Base-by-base conservation (phyloP, 2,797 vertebrate genomes). In the Manis javanica region DNA sequence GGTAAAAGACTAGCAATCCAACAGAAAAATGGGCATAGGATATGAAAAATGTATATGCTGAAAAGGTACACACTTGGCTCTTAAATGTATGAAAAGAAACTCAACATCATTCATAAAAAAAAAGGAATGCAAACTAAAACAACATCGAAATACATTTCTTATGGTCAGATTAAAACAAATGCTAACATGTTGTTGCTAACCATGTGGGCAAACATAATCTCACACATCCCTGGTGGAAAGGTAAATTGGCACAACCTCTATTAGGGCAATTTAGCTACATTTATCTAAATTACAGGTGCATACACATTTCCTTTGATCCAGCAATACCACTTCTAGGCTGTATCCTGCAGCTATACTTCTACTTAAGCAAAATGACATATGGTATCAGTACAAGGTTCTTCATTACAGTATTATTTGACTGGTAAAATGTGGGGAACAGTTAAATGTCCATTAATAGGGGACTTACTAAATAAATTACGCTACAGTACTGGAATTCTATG, bases 121-220 rank as follows among this genome's bases (percentile, higher is more conserved):
- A 81, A 71, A 85, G 61, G 59, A 85, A 94, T 69, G 19, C 46
- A 84, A 87, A 84, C 53, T 57, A 82, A 72, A 92, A 92, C 5
- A 69, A 55, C 37, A 81, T 14, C 57, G 72, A 91, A 53, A 34
- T 55, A 51, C 2, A 71, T 14, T 63, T 88, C 64, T 39, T 18
- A 68, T 6, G 10, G 69, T 81, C 66, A 79, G 51, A 88, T 81
- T 59, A 75, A 87, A 94, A 81, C 82, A 85, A 61, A 83, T 1
- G 39, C 59, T 85, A 53, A 77, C 53, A 71, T 8, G 3, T 8
- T 55, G 24, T 37, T 57, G 66, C 55, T 71, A 34, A 84, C 21
- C 29, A 39, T 1, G 0, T 77, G 46, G 64, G 39, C 21, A 81
- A 66, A 78, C 24, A 51, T 6, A 14, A 59, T 63, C 55, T 82